Percentiles rank a stretch among this genome's conserved stretches.
Evolutionary conservation across 2,888 invertebrate species (phyloP).

Genomic region (Corbicula japonica): DNA sequence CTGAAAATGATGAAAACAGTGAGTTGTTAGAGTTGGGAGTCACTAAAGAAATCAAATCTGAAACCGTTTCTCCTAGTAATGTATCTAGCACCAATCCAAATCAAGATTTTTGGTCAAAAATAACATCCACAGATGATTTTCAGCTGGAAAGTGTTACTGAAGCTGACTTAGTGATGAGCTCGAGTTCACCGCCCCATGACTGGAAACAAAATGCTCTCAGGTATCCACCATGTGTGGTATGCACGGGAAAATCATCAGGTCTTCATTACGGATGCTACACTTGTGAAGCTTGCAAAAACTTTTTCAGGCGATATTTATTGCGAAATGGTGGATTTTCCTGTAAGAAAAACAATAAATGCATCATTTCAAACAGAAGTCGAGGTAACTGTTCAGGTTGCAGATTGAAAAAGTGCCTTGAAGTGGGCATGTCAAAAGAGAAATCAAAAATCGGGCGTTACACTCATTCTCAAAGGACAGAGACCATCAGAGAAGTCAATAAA

Average conservation of each 20-base stretch:
- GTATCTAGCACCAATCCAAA: background rate
- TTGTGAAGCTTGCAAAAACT: constrained; percentile 67
- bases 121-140: background rate
- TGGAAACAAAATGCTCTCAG: constrained; percentile 42
- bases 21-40: too few relatives aligned
- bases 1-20: too few relatives aligned
- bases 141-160: background rate
- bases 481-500: constrained; percentile 59
- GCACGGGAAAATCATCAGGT: constrained; percentile 63
- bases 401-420: constrained; percentile 56
- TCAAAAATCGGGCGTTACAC: constrained; percentile 65
- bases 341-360: constrained; percentile 56
- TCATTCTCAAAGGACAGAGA: constrained; percentile 61
- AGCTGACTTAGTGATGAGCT: background rate
- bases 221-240: constrained; percentile 62
- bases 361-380: constrained; percentile 50
- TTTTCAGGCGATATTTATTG: constrained; percentile 59
- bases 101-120: constrained; percentile 1
- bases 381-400: constrained; percentile 67
- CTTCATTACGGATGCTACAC: constrained; percentile 66
- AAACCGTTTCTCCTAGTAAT: too few relatives aligned
- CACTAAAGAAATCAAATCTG: too few relatives aligned
- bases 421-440: constrained; percentile 64
- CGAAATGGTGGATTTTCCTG: constrained; percentile 56
- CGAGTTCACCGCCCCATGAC: constrained; percentile 1